Conservation (phyloP, 2,797 vertebrate species). For the Oreortyx pictus region DNA sequence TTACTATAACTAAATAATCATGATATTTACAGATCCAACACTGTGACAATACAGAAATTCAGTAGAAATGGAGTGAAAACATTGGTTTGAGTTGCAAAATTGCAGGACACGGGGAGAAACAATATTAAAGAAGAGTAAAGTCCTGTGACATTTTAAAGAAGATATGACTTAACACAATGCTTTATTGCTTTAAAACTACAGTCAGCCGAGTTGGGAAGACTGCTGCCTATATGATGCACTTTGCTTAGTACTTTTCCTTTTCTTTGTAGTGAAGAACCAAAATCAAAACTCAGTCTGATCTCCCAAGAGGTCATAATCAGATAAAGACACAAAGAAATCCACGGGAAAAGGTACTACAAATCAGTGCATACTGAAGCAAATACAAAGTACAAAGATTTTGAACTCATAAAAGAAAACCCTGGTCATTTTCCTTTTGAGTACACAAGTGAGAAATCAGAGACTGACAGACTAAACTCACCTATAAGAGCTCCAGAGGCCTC, state of each 20-base stretch:
- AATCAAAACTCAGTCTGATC: neutral
- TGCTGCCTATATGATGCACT: conserved; percentile 18
- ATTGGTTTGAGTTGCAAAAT: neutral
- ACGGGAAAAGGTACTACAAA: neutral
- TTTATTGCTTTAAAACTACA: neutral
- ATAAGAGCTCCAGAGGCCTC: neutral
- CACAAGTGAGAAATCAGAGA: neutral
- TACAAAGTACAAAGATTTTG: neutral
- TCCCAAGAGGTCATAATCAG: neutral
- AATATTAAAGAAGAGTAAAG: neutral
- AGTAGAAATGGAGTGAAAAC: neutral
- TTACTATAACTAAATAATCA: neutral
- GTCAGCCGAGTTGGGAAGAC: conserved; percentile 30
- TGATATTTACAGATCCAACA: neutral
- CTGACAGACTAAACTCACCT: rapidly evolving
- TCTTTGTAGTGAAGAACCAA: neutral
- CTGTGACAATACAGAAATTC: neutral
- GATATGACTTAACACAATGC: neutral
- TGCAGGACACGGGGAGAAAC: neutral
- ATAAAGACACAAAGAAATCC: neutral
- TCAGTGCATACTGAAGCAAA: neutral
- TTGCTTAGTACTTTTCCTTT: neutral
- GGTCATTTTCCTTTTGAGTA: neutral
- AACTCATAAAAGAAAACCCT: neutral
- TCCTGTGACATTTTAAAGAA: neutral